phyloP scores from a whole-genome alignment of 35 echinoderm and acorn worm genomes.

The Eucidaris tribuloides region DNA sequence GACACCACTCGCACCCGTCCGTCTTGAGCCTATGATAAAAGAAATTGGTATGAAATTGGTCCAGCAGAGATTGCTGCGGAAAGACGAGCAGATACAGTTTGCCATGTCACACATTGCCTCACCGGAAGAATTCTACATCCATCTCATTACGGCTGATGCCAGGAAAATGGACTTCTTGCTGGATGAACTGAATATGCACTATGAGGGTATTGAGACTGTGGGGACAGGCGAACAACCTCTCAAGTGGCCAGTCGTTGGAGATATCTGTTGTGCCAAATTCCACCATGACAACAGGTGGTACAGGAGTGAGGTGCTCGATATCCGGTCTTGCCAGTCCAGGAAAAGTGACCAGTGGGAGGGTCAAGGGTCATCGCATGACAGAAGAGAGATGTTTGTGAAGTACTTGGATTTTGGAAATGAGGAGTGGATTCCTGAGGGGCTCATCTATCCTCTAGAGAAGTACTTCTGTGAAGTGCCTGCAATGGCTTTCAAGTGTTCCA shows the following conservation, averaged over 20 bases:
- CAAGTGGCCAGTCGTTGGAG: background rate
- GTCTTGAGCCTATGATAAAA: background rate
- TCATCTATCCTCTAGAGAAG: constrained; percentile 14
- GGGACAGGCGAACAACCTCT: background rate
- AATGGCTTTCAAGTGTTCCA: constrained; percentile 49
- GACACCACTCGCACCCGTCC: no score
- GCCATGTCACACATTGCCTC: constrained; percentile 64
- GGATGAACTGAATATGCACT: constrained; percentile 44
- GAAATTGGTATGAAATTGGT: background rate
- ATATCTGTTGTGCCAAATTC: constrained; percentile 33
- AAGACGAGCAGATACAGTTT: constrained; percentile 15
- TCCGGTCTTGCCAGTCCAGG: no score
- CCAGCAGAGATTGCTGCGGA: background rate
- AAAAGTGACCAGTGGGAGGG: no score
- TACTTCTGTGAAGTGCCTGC: constrained; percentile 37
- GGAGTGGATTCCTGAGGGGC: constrained; percentile 33
- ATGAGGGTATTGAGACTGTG: background rate
- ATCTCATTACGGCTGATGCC: constrained; percentile 31
- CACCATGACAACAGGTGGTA: constrained; percentile 52
- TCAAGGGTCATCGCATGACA: background rate
- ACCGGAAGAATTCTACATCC: constrained; percentile 61
- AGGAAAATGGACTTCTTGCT: constrained; percentile 48
- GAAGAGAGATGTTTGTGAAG: background rate
- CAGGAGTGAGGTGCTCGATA: constrained; percentile 15
- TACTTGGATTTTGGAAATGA: constrained; percentile 73